Conservation (phyloP, 2,797 vertebrate species). For the Hafferia zeledoni region DNA sequence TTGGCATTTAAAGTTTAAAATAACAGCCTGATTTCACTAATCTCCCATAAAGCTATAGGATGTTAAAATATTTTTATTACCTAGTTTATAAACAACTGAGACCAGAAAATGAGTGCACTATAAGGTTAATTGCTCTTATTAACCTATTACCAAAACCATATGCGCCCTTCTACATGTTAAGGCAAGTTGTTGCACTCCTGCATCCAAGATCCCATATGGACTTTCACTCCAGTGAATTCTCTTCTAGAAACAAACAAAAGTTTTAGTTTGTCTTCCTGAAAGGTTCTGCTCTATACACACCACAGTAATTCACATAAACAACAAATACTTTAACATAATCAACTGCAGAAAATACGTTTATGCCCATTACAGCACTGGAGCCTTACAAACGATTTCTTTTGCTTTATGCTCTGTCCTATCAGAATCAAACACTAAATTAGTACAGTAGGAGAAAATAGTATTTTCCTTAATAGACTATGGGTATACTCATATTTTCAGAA, state of each 20-base stretch:
- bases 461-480: neutral
- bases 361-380: neutral
- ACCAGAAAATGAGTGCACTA: conserved; percentile 32
- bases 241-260: neutral
- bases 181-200: neutral
- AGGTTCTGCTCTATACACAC: neutral
- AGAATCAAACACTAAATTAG: neutral
- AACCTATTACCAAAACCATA: conserved; percentile 60
- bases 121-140: conserved; percentile 65
- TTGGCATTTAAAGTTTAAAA: neutral
- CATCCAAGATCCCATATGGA: neutral
- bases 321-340: neutral
- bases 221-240: neutral
- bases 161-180: neutral
- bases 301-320: neutral
- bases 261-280: neutral
- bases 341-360: neutral
- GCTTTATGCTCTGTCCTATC: neutral
- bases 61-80: conserved; percentile 58
- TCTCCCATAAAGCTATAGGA: conserved; percentile 48
- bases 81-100: conserved; percentile 63
- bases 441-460: neutral
- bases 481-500: neutral
- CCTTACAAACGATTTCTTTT: neutral
- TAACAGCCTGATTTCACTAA: conserved; percentile 6